Evolutionary conservation across 2,797 vertebrate species (phyloP).

Genomic region (Esox lucius): DNA sequence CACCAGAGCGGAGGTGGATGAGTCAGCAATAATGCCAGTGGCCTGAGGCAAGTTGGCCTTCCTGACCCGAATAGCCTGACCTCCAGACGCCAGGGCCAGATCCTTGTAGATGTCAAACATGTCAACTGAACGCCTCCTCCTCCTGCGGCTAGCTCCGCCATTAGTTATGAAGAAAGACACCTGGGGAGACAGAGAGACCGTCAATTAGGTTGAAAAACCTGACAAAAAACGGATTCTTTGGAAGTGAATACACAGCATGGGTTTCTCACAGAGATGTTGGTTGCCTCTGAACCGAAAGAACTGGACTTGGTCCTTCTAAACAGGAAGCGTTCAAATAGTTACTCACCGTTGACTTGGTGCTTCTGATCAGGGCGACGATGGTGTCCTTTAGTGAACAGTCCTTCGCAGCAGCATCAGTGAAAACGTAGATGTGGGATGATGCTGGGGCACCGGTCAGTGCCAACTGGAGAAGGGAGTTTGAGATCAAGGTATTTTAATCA

Average conservation of each 20-base stretch:
- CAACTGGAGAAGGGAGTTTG: constrained; percentile 53
- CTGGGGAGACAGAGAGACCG: constrained; percentile 42
- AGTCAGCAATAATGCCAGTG: constrained; percentile 72
- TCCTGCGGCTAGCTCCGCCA: accelerated
- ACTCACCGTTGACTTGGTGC: constrained; percentile 69
- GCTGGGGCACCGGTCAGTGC: constrained; percentile 70
- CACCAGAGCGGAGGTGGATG: constrained; percentile 76
- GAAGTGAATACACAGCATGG: too few species aligned
- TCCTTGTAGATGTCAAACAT: constrained; percentile 62
- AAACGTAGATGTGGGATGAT: constrained; percentile 73
- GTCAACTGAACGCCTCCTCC: constrained; percentile 31
- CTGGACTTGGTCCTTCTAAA: background rate
- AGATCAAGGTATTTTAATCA: background rate
- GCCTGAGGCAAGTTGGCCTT: constrained; percentile 65
- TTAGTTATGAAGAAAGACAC: constrained; percentile 65
- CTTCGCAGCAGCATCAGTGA: constrained; percentile 73
- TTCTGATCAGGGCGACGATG: constrained; percentile 68
- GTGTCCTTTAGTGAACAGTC: constrained; percentile 66
- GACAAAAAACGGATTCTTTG: too few species aligned
- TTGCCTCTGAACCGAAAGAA: background rate
- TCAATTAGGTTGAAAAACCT: too few species aligned
- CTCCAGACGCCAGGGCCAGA: constrained; percentile 72
- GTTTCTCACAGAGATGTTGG: too few species aligned
- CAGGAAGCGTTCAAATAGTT: background rate
- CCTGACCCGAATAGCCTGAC: constrained; percentile 68